Conservation (phyloP, 2,113 vertebrate genomes). For the Oncorhynchus nerka region DNA sequence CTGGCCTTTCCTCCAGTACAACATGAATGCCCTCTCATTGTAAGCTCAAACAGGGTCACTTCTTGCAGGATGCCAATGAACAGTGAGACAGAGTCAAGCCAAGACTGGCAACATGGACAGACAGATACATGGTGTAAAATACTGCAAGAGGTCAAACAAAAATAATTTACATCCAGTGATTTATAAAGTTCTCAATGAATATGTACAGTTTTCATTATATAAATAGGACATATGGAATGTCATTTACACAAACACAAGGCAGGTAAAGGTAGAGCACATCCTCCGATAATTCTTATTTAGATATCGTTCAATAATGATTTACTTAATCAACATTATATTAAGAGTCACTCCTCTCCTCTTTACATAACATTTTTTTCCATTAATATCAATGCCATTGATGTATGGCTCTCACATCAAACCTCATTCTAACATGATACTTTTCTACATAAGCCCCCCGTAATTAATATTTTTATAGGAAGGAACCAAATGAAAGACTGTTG, state of each 20-base stretch:
- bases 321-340: conserved; percentile 20
- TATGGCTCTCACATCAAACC: background rate
- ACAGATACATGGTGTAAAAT: conserved; percentile 32
- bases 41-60: conserved; percentile 1
- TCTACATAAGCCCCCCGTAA: conserved; percentile 5
- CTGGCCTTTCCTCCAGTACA: background rate
- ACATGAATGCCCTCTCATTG: background rate
- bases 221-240: conserved; percentile 75
- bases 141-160: conserved; percentile 43
- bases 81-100: background rate
- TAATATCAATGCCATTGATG: background rate
- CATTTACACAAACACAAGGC: conserved; percentile 69
- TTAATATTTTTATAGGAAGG: background rate
- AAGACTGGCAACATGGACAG: conserved; percentile 1
- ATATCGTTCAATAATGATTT: conserved; percentile 11
- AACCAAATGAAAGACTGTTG: background rate
- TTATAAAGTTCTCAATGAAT: conserved; percentile 71
- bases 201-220: conserved; percentile 70
- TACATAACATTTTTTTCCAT: background rate
- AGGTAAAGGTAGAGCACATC: conserved; percentile 57
- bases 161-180: conserved; percentile 61
- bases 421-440: background rate
- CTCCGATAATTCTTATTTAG: conserved; percentile 34
- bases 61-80: background rate
- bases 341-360: conserved; percentile 3